Evolutionary conservation across 2,113 vertebrate genomes (phyloP), one percentile per base, ranked within the genome.

Genomic region (Empidonax alnorum): DNA sequence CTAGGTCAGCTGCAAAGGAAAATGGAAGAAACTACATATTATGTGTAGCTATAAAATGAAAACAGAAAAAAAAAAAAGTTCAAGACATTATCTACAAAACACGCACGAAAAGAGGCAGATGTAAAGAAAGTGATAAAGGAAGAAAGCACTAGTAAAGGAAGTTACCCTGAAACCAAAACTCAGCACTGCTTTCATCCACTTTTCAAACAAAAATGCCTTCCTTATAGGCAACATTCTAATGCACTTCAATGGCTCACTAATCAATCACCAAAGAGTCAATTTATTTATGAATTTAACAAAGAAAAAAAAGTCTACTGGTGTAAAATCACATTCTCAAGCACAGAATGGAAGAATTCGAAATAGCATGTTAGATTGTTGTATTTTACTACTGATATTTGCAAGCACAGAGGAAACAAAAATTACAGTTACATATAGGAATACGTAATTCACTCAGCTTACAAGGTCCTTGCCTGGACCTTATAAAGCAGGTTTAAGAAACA

Each of bases 51-150:
- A 82, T 25, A 68, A 90, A 80, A 74, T 39, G 28, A 76, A 87
- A 68, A 6, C 15, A 41, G 55, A 10, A 17, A 49, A 37, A 17
- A 49, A 35, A 44, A 63, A 61, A 19, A 11, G 17, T 19, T 69
- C 27, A 83, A 75, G 7, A 49, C 22, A 49, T 56, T 44, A 71
- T 25, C 46, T 77, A 76, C 5, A 62, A 80, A 73, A 30, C 23
- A 50, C 0, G 0, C 0, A 71, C 2, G 10, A 62, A 12, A 81
- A 66, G 11, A 52, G 8, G 13, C 10, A 81, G 42, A 81, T 65
- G 42, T 65, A 63, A 71, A 52, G 15, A 81, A 75, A 68, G 20
- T 23, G 14, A 52, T 0, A 56, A 30, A 74, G 30, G 18, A 96
- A 84, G 39, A 73, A 92, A 86, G 22, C 8, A 50, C 20, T 27